Evolutionary conservation across 2,113 vertebrate species (phyloP), one percentile per base, ranked within the genome.

Genomic region (Camelus dromedarius): DNA sequence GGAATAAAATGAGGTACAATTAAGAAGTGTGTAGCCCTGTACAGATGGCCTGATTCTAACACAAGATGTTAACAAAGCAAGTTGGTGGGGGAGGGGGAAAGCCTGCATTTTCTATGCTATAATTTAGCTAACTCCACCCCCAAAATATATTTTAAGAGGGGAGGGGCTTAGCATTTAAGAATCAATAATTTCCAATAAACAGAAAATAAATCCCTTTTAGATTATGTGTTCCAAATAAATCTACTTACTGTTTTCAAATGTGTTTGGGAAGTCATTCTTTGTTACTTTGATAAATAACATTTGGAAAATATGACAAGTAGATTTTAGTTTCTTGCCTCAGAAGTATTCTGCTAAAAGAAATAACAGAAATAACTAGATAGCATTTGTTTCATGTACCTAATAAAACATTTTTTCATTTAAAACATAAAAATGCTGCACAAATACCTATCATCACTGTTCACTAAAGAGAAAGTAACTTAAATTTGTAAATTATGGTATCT

Each of bases 21-120:
- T 95, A 95, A 88, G 84, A 96, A 97, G 87, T 86, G 83, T 89
- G 84, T 81, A 97, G 89, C 83, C 73, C 79, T 92, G 89, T 96
- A 94, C 97, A 98, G 97, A 98, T 97, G 97, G 98, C 93, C 89
- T 92, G 92, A 95, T 96, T 70, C 79, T 92, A 95, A 95, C 83
- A 95, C 81, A 96, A 97, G 92, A 97, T 96, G 89, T 98, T 98
- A 98, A 98, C 97, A 98, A 98, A 98, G 97, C 97, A 94, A 89
- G 86, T 72, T 95, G 91, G 35, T 46, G 73, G 77, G 81, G 91
- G 81, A 86, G 85, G 87, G 88, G 86, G 69, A 46, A 95, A 92
- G 84, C 75, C 75, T 96, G 89, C 30, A 96, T 94, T 93, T 91
- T 90, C 77, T 62, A 72, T 67, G 77, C 81, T 91, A 42, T 89